Evolutionary conservation across 1,140 invertebrate genomes (phyloP).

Genomic region (Pteromalus puparum): DNA sequence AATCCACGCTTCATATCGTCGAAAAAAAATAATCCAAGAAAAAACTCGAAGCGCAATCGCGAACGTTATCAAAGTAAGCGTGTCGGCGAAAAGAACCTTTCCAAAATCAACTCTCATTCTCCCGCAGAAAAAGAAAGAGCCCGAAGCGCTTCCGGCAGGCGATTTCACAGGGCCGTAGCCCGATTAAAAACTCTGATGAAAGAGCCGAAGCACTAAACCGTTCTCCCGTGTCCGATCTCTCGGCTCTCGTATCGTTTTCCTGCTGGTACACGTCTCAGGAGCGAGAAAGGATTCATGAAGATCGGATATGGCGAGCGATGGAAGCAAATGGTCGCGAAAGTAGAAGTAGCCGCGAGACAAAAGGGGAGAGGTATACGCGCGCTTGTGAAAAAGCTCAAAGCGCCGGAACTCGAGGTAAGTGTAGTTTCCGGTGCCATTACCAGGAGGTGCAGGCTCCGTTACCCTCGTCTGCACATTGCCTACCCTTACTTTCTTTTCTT

Average conservation of each 20-base stretch:
- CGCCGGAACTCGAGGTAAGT: constrained; percentile 68
- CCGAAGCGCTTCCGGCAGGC: background rate
- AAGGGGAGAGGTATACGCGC: constrained; percentile 43
- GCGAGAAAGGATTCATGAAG: constrained; percentile 59
- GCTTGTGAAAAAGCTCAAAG: constrained; percentile 59
- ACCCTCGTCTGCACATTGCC: constrained; percentile 57
- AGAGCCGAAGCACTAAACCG: constrained; percentile 32
- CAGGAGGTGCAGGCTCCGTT: constrained; percentile 59
- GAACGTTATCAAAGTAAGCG: constrained; percentile 22
- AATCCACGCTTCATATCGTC: no score
- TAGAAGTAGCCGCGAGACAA: constrained; percentile 6
- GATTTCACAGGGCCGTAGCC: background rate
- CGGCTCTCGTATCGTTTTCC: background rate
- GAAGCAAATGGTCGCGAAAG: background rate
- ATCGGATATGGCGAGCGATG: constrained; percentile 59
- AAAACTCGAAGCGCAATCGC: background rate
- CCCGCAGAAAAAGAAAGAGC: background rate
- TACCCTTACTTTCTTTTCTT: constrained; percentile 44
- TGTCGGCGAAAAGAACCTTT: background rate
- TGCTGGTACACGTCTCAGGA: background rate
- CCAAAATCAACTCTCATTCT: constrained; percentile 23
- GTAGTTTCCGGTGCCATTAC: constrained; percentile 70
- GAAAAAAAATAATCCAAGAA: background rate
- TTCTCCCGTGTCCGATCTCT: background rate
- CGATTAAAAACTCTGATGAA: constrained; percentile 47